Evolutionary conservation across 2,797 vertebrate genomes (phyloP), one percentile per base, ranked within the genome.

Genomic region (Coranthus polyacanthus): DNA sequence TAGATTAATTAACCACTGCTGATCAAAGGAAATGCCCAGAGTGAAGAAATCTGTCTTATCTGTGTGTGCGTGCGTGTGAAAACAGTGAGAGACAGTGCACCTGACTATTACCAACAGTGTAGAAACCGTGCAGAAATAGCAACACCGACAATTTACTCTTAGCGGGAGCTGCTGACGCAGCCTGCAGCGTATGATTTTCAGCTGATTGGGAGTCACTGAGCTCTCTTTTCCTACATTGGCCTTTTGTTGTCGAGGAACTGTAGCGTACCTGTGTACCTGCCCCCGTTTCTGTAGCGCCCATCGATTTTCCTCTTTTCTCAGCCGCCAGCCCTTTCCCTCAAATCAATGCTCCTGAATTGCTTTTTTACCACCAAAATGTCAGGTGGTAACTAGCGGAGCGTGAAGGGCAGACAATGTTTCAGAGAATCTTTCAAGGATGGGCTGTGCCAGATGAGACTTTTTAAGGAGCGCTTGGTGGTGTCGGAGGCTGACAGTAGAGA

Each of bases 271-370:
- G 68, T 75, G 68, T 66, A 75, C 75, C 75, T 77, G 44, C 56
- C 71, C 20, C 54, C 16, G 0, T 52, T 72, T 74, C 69, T 21
- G 63, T 69, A 77, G 68, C 17, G 5, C 7, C 62, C 69, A 86
- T 86, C 11, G 82, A 86, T 83, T 84, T 81, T 68, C 60, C 64
- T 74, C 55, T 72, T 82, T 84, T 78, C 78, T 71, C 43, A 22
- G 32, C 51, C 34, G 51, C 66, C 37, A 42, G 32, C 45, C 42
- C 58, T 80, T 72, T 75, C 52, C 45, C 60, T 75, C 63, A 70
- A 76, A 87, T 84, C 87, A 86, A 83, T 89, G 73, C 56, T 62
- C 60, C 45, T 17, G 45, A 86, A 86, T 79, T 82, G 83, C 73
- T 74, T 83, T 84, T 88, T 81, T 56, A 66, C 65, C 58, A 56